These are phyloP conservation scores for Ericerus pela DNA, from an alignment of 1,140 invertebrate genomes.

Conservation along the genomic window DNA sequence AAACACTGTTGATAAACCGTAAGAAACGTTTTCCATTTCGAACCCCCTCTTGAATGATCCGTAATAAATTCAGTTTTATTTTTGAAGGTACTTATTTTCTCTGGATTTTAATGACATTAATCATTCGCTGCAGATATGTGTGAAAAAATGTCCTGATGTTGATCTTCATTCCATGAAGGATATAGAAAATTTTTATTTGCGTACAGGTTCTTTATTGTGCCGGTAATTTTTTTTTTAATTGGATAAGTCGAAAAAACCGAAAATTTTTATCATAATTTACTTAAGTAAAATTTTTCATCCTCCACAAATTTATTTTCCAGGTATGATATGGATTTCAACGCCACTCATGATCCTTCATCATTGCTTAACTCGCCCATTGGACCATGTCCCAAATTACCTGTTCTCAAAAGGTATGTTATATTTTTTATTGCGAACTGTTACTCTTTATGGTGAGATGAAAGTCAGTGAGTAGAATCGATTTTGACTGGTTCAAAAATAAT, in stretches of 20 bases:
- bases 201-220: constrained; percentile 56
- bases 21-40: constrained; percentile 22
- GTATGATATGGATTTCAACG: constrained; percentile 19
- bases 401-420: constrained; percentile 42
- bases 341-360: constrained; percentile 21
- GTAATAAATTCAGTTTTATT: constrained; percentile 3
- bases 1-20: constrained; percentile 62
- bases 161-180: constrained; percentile 47
- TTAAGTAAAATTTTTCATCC: too few species aligned
- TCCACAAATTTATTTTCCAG: constrained; percentile 19
- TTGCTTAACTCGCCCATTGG: constrained; percentile 42
- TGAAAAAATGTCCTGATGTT: constrained; percentile 65
- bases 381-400: constrained; percentile 53
- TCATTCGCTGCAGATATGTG: constrained; percentile 72
- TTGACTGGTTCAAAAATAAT: not conserved
- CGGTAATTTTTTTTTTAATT: constrained; percentile 27
- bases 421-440: not conserved
- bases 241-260: too few species aligned
- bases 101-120: constrained; percentile 61
- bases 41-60: not conserved
- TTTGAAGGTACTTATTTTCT: constrained; percentile 59
- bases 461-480: not conserved
- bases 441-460: not conserved
- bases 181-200: constrained; percentile 53
- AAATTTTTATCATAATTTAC: not conserved